Evolutionary conservation across 1,140 invertebrate species (phyloP).

Genomic region (Diachasmimorpha longicaudata): DNA sequence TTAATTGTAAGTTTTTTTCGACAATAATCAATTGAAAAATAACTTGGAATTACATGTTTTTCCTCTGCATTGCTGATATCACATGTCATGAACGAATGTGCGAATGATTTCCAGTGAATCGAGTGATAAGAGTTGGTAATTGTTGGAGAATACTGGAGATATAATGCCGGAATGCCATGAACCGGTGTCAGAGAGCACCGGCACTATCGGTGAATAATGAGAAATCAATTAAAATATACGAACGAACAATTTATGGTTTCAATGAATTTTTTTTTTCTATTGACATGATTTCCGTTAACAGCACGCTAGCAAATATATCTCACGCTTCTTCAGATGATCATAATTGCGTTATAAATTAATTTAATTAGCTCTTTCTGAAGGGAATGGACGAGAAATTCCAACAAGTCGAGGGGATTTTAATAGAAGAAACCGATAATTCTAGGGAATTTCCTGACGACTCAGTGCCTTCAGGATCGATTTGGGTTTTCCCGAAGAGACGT

Average conservation of each 20-base stretch:
- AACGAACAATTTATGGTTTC: neutral
- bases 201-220: slow-evolving; percentile 37
- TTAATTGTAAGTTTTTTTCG: no score
- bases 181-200: slow-evolving; percentile 31
- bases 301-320: neutral
- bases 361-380: neutral
- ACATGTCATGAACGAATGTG: slow-evolving; percentile 21
- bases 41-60: no score
- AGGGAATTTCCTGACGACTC: slow-evolving; percentile 38
- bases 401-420: neutral
- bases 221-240: slow-evolving; percentile 6
- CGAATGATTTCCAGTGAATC: slow-evolving; percentile 29
- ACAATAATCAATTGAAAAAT: no score
- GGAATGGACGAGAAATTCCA: neutral
- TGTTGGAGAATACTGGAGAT: slow-evolving; percentile 15
- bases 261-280: neutral
- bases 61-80: neutral
- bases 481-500: slow-evolving; percentile 40
- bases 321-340: neutral
- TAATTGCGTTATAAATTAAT: neutral
- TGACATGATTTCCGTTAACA: neutral
- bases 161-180: slow-evolving; percentile 36
- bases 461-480: slow-evolving; percentile 41
- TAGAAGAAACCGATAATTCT: slow-evolving; percentile 11
- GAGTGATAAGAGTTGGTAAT: slow-evolving; percentile 3